Percentiles rank a stretch among this genome's conserved stretches.
These are phyloP conservation scores for Thymallus thymallus DNA, from an alignment of 2,113 vertebrate genomes.

Conservation along the genomic window DNA sequence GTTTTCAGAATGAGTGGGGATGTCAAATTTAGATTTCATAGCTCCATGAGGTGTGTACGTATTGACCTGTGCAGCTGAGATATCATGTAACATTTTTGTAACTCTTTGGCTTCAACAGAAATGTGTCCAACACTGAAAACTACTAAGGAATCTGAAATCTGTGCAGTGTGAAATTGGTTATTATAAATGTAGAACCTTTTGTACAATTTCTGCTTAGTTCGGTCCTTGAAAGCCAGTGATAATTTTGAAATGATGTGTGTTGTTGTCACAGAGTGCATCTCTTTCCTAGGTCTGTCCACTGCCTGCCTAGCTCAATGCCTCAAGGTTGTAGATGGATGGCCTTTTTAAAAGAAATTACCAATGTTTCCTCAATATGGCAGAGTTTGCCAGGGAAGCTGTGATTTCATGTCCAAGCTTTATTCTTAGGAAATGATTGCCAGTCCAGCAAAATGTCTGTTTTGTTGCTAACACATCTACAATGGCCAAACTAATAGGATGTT, in stretches of 20 bases:
- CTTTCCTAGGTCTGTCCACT: neutral
- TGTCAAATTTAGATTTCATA: slow-evolving; percentile 33
- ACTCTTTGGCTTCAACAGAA: neutral
- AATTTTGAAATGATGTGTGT: too few relatives aligned
- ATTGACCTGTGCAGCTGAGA: slow-evolving; percentile 17
- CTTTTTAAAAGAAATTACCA: neutral
- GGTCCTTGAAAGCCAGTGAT: neutral
- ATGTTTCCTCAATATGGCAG: neutral
- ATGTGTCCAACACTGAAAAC: neutral
- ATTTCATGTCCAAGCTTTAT: neutral
- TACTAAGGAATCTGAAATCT: neutral
- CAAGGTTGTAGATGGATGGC: neutral
- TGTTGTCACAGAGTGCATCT: neutral
- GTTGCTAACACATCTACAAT: neutral
- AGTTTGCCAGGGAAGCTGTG: neutral
- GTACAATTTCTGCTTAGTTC: neutral
- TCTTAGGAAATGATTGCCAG: neutral
- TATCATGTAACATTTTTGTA: neutral
- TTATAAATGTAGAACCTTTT: neutral
- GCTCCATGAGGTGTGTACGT: slow-evolving; percentile 9
- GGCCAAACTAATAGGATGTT: slow-evolving; percentile 26
- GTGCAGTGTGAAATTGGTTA: neutral
- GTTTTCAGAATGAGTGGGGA: neutral
- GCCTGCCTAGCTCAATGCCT: neutral
- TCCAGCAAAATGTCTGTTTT: neutral